Evolutionary conservation across 2,113 vertebrate species (phyloP).

Genomic region (Cepphus grylle): DNA sequence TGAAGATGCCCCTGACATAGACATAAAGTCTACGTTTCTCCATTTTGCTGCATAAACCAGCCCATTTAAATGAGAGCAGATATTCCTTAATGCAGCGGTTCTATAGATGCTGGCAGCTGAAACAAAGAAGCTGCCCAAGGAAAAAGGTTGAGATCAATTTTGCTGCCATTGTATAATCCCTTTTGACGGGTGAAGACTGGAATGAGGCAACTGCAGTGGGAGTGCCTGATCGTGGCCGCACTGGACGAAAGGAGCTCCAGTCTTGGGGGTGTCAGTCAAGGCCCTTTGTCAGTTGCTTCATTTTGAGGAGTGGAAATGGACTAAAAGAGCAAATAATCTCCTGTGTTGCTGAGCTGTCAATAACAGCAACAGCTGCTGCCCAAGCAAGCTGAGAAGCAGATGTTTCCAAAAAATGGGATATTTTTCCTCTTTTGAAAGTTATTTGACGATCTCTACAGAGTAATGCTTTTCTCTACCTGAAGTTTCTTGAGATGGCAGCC

Average conservation of each 20-base stretch:
- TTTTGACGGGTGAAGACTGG: background rate
- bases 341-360: background rate
- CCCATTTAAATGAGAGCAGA: background rate
- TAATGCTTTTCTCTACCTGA: background rate
- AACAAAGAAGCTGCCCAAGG: background rate
- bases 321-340: background rate
- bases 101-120: background rate
- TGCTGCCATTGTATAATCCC: background rate
- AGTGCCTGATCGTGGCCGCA: background rate
- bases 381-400: background rate
- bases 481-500: background rate
- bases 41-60: background rate
- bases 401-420: background rate
- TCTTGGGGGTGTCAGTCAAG: background rate
- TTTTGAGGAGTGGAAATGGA: background rate
- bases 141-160: background rate
- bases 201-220: background rate
- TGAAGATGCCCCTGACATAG: background rate
- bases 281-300: background rate
- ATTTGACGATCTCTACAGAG: background rate
- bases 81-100: background rate
- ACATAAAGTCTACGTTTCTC: background rate
- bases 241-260: background rate
- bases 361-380: background rate
- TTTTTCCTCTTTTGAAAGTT: background rate